These are phyloP conservation scores for Sphaerophoria taeniata DNA, from an alignment of 2,888 invertebrate species.

Conservation along the genomic window DNA sequence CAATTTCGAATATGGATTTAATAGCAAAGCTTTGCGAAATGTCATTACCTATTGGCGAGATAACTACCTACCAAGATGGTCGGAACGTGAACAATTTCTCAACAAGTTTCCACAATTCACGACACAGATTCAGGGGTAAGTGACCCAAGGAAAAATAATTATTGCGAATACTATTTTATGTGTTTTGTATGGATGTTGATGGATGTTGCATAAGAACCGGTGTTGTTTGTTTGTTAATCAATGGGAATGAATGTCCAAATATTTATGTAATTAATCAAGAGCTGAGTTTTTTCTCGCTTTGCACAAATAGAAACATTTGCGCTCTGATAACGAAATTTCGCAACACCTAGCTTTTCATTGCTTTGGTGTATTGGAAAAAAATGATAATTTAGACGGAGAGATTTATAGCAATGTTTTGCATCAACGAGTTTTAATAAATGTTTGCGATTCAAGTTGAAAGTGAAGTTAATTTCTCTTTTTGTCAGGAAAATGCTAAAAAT, in stretches of 20 bases:
- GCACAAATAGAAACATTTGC: not conserved
- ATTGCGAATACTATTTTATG: not conserved
- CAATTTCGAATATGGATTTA: constrained; percentile 92
- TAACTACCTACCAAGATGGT: constrained; percentile 88
- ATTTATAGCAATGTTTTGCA: too few relatives aligned
- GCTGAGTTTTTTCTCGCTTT: not conserved
- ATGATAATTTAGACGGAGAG: too few relatives aligned
- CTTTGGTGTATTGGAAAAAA: not conserved
- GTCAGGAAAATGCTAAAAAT: too few relatives aligned
- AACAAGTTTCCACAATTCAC: constrained; percentile 90
- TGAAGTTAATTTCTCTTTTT: too few relatives aligned
- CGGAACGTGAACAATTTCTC: constrained; percentile 86
- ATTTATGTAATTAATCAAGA: not conserved
- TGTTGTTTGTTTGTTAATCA: constrained; percentile 3
- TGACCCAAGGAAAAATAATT: constrained; percentile 4
- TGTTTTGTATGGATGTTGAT: constrained; percentile 1
- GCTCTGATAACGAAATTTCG: not conserved
- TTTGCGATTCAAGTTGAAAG: too few relatives aligned
- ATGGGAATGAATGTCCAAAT: not conserved
- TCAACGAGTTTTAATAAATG: too few relatives aligned
- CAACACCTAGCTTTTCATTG: not conserved
- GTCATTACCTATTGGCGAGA: constrained; percentile 91
- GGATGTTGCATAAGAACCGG: constrained; percentile 32
- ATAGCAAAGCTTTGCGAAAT: constrained; percentile 86
- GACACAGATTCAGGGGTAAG: constrained; percentile 88